Conservation (phyloP, 2,797 vertebrate genomes). For the Phaenicophaeus curvirostris region DNA sequence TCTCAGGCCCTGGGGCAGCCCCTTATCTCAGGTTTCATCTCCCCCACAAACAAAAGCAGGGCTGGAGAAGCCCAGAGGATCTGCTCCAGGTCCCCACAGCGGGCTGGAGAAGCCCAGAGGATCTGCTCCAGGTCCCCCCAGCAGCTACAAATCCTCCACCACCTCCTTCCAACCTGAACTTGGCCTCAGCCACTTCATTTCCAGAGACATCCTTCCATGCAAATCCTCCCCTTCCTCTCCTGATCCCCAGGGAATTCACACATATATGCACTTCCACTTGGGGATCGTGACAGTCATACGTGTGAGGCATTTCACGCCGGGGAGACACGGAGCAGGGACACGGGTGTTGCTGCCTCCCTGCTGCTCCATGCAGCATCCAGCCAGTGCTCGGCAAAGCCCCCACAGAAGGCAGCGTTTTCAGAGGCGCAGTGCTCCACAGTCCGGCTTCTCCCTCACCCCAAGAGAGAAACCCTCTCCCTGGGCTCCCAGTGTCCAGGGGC, state of each 20-base stretch:
- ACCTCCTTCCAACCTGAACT: constrained; percentile 5
- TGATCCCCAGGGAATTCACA: constrained; percentile 50
- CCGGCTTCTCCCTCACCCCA: rapidly evolving
- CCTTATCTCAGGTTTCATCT: background rate
- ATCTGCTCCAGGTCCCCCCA: background rate
- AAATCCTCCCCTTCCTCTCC: constrained; percentile 51
- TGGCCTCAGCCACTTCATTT: background rate
- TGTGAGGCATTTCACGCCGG: background rate
- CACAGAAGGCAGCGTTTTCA: rapidly evolving
- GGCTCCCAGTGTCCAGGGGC: background rate
- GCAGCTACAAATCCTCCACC: background rate
- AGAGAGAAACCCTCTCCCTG: rapidly evolving
- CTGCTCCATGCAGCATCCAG: background rate
- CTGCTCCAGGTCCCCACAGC: background rate
- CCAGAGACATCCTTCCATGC: constrained; percentile 38
- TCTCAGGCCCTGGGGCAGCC: background rate
- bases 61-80: background rate
- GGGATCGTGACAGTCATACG: background rate
- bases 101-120: background rate
- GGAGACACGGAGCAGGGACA: background rate
- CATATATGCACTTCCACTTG: background rate
- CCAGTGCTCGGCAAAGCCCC: background rate
- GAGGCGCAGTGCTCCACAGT: background rate
- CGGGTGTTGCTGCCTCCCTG: background rate
- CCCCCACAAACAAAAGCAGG: background rate